Conservation (phyloP, 2,113 vertebrate species). For the Merops nubicus region DNA sequence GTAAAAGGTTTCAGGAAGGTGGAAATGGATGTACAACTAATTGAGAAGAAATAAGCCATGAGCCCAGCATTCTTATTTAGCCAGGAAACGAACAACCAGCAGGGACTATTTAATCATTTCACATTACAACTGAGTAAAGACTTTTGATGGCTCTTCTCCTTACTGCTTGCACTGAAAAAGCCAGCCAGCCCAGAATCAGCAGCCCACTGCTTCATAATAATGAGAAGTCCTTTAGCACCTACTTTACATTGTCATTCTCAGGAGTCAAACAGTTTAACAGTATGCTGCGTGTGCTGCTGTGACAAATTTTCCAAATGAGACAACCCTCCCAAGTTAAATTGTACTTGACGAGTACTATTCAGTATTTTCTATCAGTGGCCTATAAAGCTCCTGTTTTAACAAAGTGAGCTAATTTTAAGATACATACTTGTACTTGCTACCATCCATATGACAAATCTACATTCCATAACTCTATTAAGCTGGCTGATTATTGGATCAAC, state of each 20-base stretch:
- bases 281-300: neutral
- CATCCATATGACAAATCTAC: neutral
- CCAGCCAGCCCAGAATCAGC: neutral
- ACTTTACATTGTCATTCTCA: neutral
- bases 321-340: neutral
- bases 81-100: constrained; percentile 61
- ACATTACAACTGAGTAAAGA: neutral
- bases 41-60: constrained; percentile 80
- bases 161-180: neutral
- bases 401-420: neutral
- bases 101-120: constrained; percentile 32
- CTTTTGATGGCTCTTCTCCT: neutral
- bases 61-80: constrained; percentile 73
- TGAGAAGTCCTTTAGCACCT: neutral
- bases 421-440: neutral
- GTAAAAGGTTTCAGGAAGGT: constrained; percentile 90
- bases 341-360: neutral
- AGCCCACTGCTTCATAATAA: neutral
- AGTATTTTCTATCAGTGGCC: neutral
- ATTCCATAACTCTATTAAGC: neutral
- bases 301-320: neutral
- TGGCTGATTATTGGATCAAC: neutral
- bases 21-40: constrained; percentile 85
- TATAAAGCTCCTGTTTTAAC: neutral
- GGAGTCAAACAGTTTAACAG: neutral